Evolutionary conservation across 2,797 vertebrate genomes (phyloP), one percentile per base, ranked within the genome.

Genomic region (Microctenopoma lineatum): DNA sequence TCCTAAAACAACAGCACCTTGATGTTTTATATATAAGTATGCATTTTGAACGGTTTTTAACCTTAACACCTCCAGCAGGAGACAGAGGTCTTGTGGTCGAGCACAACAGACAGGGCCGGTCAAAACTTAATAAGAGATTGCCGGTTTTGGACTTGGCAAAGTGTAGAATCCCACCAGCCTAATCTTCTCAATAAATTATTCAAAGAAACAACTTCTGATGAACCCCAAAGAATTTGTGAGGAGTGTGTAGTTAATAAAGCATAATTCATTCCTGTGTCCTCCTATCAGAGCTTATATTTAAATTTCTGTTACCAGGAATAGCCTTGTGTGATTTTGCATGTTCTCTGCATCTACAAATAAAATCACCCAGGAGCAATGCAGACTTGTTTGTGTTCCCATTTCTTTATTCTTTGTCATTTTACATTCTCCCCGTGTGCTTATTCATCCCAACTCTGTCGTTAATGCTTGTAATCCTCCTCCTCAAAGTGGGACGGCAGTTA

Each of bases 401-500:
- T 63, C 50, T 48, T 42, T 65, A 46, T 9, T 66, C 58, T 58
- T 14, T 56, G 70, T 84, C 51, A 67, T 84, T 89, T 83, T 65
- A 63, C 56, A 79, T 88, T 88, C 68, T 58, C 61, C 42, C 51
- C 83, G 80, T 88, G 66, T 2, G n/a, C 55, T 73, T 78, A 81
- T 83, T 86, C 64, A 73, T 76, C 63, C 60, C 25, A 67, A 68
- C 68, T 81, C 72, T 59, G 63, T 65, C 65, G 71, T 79, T 82
- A 84, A 86, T 77, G 80, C 88, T 77, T 80, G 66, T 85, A 87
- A 88, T 89, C 81, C 77, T 81, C 56, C 71, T 77, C 70, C 32
- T 89, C 79, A 87, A 81, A 81, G 69, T 77, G 63, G 80, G 61
- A 78, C 66, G 15, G 70, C 84, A 80, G 80, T 74, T 80, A 83